Evolutionary conservation across 2,113 vertebrate genomes (phyloP), one percentile per base, ranked within the genome.

Genomic region (Hemibagrus wyckioides): DNA sequence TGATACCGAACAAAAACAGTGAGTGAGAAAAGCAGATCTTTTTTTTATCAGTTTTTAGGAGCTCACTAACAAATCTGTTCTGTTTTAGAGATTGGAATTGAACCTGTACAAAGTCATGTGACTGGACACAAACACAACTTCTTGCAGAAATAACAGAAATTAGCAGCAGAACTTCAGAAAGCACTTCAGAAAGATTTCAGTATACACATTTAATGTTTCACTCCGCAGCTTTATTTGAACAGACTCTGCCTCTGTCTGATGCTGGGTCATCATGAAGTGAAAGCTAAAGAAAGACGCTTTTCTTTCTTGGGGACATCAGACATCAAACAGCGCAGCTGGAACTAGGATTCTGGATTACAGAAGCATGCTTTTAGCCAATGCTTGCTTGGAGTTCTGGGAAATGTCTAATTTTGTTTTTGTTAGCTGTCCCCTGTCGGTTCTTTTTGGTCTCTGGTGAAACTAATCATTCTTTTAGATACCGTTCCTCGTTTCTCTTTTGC

Each of bases 371-470:
- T 85, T 79, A 79, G 21, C 28, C 19, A 36, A 25, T 25, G 41
- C 56, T 36, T 36, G 8, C 48, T 56, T 13, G 4, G 84, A 76
- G 57, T 75, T 82, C 80, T 59, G 67, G 56, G 69, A 61, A 75
- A 59, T 87, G 67, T 87, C 67, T 9, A 21, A n/a, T 63, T 82
- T 82, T 67, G 57, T 65, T 65, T 80, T 52, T 25, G 23, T 77
- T 80, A 48, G 10, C 39, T 39, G 48, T 56, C 23, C 71, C 21
- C 39, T 65, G 56, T 67, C 21, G 1, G 85, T 67, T 67, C 75
- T 52, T 67, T 63, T 52, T 39, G 28, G n/a, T 85, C 84, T 63
- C 44, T 54, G 41, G 6, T 80, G 41, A 80, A 85, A 50, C n/a
- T 11, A 79, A 63, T 48, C 14, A 25, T 69, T 84, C 21, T 25